Evolutionary conservation across 2,888 invertebrate species (phyloP), one percentile per base, ranked within the genome.

Genomic region (Drosophila picticornis): DNA sequence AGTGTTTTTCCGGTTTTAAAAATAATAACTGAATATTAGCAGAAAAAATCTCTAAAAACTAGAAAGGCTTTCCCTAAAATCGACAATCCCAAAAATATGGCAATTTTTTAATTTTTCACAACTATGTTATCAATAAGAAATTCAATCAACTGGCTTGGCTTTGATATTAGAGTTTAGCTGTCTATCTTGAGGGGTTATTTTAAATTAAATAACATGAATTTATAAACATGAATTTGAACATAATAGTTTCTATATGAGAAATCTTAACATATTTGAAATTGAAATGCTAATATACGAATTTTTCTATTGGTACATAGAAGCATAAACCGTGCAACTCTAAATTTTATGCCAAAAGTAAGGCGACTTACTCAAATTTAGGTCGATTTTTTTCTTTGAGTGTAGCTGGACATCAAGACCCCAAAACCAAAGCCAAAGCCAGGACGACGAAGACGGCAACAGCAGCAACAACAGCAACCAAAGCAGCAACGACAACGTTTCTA

Each of bases 321-420:
- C n/a, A 2, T n/a, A 4, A n/a, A 11, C 0, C 11, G 5, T 43
- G 5, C 11, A 5, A 43, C 7, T 7, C 9, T 19, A 19, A 3
- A 38, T 38, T 9, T 38, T 7, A 7, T 7, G 7, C 16, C 36
- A 36, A 36, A 36, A 16, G 6, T 36, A 19, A 19, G 16, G 6
- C 36, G 5, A 16, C 13, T 16, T 36, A 2, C 1, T 36, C 6
- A 36, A 16, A 16, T 16, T 0, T 16, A 16, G 6, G 16, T 2
- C 19, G 0, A 19, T 38, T 38, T 38, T n/a, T 16, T 46, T 46
- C 2, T 27, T 9, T 16, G 27, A 25, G 46, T 46, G 34, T 34
- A 63, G 69, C 76, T 90, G 90, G 90, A 85, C 88, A 90, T 55
- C 68, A 60, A 56, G 65, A 62, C 43, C 27, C 58, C n/a, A 34